Percentiles rank a stretch among this genome's conserved stretches.
Conservation (phyloP, 2,888 invertebrate genomes). For the Dorcus hopei region DNA sequence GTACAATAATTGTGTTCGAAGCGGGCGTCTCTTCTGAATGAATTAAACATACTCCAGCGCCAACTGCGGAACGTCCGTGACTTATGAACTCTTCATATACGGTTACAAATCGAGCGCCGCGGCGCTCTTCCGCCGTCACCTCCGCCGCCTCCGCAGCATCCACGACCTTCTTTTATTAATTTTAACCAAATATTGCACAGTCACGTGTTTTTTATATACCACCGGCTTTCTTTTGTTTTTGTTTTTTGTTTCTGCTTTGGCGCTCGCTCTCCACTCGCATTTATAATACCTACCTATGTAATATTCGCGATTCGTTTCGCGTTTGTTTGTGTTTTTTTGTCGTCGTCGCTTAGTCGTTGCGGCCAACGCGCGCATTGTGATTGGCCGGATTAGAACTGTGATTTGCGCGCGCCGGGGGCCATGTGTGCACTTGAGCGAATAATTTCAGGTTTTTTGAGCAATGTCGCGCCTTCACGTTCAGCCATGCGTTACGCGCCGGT, state of each 20-base stretch:
- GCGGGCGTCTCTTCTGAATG: conserved; percentile 12
- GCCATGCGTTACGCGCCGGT: no score
- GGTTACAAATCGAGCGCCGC: conserved; percentile 29
- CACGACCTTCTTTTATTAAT: conserved; percentile 31
- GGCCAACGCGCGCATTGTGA: no score
- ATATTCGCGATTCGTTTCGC: no score
- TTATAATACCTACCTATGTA: background rate
- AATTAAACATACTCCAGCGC: conserved; percentile 23
- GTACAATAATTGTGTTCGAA: conserved; percentile 51
- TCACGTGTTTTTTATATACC: conserved; percentile 32
- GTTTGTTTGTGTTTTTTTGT: no score
- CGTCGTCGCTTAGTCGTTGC: no score
- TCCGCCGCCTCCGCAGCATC: background rate
- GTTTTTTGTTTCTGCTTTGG: background rate
- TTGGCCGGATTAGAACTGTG: no score
- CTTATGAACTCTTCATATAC: conserved; percentile 31
- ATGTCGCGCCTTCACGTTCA: no score
- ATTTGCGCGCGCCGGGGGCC: no score
- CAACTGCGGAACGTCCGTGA: conserved; percentile 14
- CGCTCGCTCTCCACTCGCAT: background rate
- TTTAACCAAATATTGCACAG: conserved; percentile 33
- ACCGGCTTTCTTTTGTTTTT: conserved; percentile 11
- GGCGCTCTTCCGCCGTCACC: background rate
- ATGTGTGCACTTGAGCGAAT: no score
- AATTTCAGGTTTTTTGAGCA: no score